Conservation (phyloP, 2,797 vertebrate species). For the Glyptemys insculpta region DNA sequence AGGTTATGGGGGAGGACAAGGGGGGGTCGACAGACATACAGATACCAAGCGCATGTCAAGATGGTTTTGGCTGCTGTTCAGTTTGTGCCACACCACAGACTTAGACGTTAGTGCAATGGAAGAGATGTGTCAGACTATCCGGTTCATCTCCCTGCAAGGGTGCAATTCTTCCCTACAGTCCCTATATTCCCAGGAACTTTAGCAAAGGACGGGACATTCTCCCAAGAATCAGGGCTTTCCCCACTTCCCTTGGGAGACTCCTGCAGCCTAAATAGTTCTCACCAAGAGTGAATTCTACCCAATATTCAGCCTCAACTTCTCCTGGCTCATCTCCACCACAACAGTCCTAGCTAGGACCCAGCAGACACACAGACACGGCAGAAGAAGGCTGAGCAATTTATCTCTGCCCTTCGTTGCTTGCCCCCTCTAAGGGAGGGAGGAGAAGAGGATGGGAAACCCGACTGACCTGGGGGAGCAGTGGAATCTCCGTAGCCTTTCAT, state of each 20-base stretch:
- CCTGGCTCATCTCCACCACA: neutral
- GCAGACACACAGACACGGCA: neutral
- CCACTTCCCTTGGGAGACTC: neutral
- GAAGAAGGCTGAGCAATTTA: neutral
- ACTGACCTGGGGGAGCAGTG: slow-evolving; percentile 84
- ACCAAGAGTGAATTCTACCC: neutral
- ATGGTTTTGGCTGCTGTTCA: neutral
- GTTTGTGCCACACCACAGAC: neutral
- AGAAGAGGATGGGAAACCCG: neutral
- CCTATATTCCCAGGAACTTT: neutral
- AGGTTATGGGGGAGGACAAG: neutral
- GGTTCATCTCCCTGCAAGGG: neutral
- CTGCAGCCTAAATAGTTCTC: neutral
- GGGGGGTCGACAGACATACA: neutral
- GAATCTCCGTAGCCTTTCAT: slow-evolving; percentile 93
- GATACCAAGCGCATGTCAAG: neutral
- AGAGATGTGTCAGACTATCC: neutral
- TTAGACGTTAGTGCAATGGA: neutral
- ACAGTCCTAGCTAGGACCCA: neutral
- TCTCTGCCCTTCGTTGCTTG: neutral
- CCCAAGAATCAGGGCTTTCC: neutral
- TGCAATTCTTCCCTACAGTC: neutral
- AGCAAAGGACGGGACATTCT: neutral
- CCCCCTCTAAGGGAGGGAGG: neutral
- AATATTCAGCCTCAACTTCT: neutral